A percentile compares a stretch with the other conserved stretches of the same genome.
Conservation (phyloP, 2,113 vertebrate genomes). For the Bos taurus region ARS-UCD2.0 NC_037351.1:45244501-45245000, state of each 20-base stretch:
- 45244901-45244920: neutral
- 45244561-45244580: neutral
- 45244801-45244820: neutral
- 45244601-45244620: neutral
- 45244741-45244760: neutral
- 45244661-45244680: neutral
- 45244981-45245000: neutral
- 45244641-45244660: neutral
- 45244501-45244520: neutral
- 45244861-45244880: neutral
- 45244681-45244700: neutral
- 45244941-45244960: neutral
- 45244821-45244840: neutral
- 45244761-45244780: neutral
- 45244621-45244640: neutral
- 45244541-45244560: neutral
- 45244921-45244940: neutral
- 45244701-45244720: neutral
- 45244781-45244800: neutral
- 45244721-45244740: neutral
- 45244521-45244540: neutral
- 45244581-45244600: neutral
- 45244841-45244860: neutral
- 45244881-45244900: neutral
- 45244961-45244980: neutral